These are phyloP conservation scores for Drosophila nebulosa DNA, from an alignment of 1,140 invertebrate genomes.

Conservation along the genomic window DNA sequence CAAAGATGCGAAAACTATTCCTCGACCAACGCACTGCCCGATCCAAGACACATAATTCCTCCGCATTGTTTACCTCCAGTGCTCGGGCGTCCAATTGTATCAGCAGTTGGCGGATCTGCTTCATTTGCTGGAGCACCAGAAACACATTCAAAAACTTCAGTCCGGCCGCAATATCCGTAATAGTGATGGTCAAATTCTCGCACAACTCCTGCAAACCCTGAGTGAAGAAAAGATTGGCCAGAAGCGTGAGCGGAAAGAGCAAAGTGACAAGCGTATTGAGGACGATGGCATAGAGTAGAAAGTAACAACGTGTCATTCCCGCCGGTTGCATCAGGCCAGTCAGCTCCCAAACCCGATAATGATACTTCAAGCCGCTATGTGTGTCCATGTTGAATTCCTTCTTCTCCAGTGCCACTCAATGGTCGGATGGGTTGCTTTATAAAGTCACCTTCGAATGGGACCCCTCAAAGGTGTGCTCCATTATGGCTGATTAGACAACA, in stretches of 20 bases:
- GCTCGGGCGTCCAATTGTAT: slow-evolving; percentile 41
- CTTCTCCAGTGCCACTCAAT: no score
- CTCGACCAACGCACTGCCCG: slow-evolving; percentile 28
- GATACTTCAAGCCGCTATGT: slow-evolving; percentile 50
- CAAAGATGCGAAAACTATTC: slow-evolving; percentile 48
- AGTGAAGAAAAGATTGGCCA: slow-evolving; percentile 51
- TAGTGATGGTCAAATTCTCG: slow-evolving; percentile 71
- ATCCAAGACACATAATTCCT: slow-evolving; percentile 35
- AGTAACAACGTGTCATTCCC: not conserved
- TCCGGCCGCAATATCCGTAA: slow-evolving; percentile 64
- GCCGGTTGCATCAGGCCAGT: slow-evolving; percentile 46
- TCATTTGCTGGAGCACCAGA: slow-evolving; percentile 45
- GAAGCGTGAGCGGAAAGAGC: slow-evolving; percentile 59
- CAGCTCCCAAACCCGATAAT: slow-evolving; percentile 60
- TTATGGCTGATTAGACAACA: not conserved
- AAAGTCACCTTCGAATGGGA: no score
- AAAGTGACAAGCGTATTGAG: slow-evolving; percentile 60
- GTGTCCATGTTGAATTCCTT: slow-evolving; percentile 26
- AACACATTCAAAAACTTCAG: slow-evolving; percentile 71
- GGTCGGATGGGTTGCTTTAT: not conserved
- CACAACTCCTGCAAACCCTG: slow-evolving; percentile 49
- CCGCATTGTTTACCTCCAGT: not conserved
- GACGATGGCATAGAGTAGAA: slow-evolving; percentile 18
- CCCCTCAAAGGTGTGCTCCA: not conserved
- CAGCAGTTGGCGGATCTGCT: slow-evolving; percentile 35